Conservation (phyloP, 2,113 vertebrate species). For the Sinocyclocheilus grahami region DNA sequence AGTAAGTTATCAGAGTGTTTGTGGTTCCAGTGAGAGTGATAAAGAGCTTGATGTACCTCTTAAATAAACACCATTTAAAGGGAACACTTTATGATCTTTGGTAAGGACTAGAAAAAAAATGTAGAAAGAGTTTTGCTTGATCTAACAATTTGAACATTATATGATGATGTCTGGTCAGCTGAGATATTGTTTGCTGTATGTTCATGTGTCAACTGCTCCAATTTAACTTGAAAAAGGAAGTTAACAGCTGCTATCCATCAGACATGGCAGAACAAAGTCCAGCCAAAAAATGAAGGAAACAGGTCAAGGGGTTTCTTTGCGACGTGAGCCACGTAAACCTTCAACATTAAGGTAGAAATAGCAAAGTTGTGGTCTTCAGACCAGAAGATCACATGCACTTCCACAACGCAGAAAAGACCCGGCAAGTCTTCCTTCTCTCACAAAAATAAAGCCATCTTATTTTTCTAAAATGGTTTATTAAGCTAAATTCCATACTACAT, state of each 20-base stretch:
- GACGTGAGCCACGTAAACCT: constrained; percentile 13
- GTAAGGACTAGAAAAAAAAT: background rate
- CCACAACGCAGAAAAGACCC: background rate
- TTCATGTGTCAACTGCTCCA: background rate
- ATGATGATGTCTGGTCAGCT: background rate
- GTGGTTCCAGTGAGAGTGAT: background rate
- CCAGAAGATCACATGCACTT: no score
- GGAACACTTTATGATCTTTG: background rate
- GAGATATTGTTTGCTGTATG: background rate
- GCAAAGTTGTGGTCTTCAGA: background rate
- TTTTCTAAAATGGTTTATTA: no score
- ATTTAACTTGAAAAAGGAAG: background rate
- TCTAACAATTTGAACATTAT: background rate
- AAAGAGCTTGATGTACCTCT: background rate
- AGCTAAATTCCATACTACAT: no score
- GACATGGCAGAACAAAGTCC: background rate
- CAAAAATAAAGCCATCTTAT: background rate
- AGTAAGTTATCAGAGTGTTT: background rate
- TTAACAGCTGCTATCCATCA: background rate
- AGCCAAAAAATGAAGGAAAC: background rate
- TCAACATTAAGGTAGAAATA: background rate
- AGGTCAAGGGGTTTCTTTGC: background rate
- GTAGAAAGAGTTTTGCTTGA: background rate
- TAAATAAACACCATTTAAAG: background rate
- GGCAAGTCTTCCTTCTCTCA: background rate